Percentiles rank a stretch among this genome's conserved stretches.
Conservation (phyloP, 2,113 vertebrate species). For the Ifrita kowaldi region DNA sequence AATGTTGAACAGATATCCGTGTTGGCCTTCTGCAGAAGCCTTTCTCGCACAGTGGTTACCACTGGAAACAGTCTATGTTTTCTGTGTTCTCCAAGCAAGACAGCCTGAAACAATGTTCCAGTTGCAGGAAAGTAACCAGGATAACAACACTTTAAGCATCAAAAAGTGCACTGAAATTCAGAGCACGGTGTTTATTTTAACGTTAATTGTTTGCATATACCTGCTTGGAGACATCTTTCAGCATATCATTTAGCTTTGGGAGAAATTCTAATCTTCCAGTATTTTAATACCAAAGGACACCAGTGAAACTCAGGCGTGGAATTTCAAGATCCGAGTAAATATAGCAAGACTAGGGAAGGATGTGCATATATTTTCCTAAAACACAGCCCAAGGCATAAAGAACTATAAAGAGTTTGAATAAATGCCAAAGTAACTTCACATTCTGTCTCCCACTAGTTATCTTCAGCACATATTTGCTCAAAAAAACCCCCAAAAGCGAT, state of each 20-base stretch:
- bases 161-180: not conserved
- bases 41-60: not conserved
- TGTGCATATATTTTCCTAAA: not conserved
- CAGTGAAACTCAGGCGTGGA: not conserved
- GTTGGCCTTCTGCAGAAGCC: not conserved
- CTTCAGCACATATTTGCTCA: not conserved
- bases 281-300: not conserved
- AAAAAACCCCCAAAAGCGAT: not conserved
- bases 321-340: not conserved
- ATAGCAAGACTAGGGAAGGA: not conserved
- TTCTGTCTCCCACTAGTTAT: not conserved
- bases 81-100: not conserved
- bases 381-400: not conserved
- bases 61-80: not conserved
- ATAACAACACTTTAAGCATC: not conserved
- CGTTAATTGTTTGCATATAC: not conserved
- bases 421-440: not conserved
- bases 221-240: not conserved
- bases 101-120: not conserved
- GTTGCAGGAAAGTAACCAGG: not conserved
- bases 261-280: not conserved
- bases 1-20: not conserved
- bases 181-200: not conserved
- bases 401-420: not conserved
- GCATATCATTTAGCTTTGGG: not conserved